Conservation (phyloP, 1,140 invertebrate genomes). For the Drosophila insularis region DNA sequence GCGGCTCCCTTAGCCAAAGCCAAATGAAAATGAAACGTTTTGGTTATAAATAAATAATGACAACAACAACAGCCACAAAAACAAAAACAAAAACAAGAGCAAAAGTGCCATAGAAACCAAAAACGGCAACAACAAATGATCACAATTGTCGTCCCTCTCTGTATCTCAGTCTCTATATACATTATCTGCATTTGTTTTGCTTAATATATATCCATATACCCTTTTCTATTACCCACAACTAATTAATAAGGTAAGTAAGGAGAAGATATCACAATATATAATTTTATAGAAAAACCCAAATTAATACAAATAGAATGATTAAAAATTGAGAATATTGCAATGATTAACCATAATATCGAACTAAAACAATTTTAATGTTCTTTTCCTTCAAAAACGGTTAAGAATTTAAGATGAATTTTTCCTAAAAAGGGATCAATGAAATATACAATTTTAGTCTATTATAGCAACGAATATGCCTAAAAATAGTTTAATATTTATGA, state of each 20-base stretch:
- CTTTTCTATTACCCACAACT: background rate
- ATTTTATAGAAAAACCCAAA: no score
- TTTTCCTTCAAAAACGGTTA: no score
- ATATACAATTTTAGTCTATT: no score
- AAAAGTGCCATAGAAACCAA: constrained; percentile 44
- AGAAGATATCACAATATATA: no score
- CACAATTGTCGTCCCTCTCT: constrained; percentile 26
- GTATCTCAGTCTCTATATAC: constrained; percentile 5
- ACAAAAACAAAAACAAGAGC: constrained; percentile 39
- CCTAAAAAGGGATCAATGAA: no score
- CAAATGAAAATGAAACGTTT: constrained; percentile 80
- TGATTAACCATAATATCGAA: no score
- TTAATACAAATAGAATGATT: no score
- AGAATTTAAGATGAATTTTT: no score
- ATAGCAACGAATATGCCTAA: no score
- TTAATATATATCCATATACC: constrained; percentile 8
- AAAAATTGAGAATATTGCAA: no score
- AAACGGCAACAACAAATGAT: constrained; percentile 77
- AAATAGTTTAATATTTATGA: no score
- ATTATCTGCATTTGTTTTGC: constrained; percentile 61
- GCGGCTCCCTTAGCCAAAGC: constrained; percentile 71
- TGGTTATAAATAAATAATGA: constrained; percentile 79
- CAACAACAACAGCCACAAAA: constrained; percentile 41
- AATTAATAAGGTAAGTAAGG: background rate
- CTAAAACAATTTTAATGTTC: no score